Base-by-base conservation (phyloP, 2,888 invertebrate species). In the Torymus tubicola region DNA sequence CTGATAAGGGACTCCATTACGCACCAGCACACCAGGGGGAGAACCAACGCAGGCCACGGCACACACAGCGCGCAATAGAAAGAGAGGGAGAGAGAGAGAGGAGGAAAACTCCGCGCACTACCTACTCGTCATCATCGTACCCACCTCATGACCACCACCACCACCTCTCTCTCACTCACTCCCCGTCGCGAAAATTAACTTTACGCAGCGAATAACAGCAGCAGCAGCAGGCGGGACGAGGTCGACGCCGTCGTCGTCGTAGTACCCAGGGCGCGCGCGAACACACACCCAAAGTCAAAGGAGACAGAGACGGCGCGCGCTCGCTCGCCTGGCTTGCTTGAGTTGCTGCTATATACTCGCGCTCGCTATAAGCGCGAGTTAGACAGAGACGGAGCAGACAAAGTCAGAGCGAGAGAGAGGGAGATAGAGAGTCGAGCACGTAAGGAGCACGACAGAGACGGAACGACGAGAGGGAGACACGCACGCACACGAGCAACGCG, bases 211-310 rank as follows among this genome's bases (percentile, higher is more conserved):
- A 42, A 8, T 42, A 42, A 8, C 31, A 31, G 31, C 31, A 31
- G 42, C 42, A 42, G 42, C 31, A 3, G 31, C 8, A 42, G 42
- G 42, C 42, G 42, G 8, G 42, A 42, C 8, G 42, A 42, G 42
- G 42, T 42, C 42, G 8, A 42, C 42, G 42, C 8, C 42, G 42
- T 42, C 42, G 42, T 42, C 31, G 31, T 31, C 42, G 42, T 42
- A 5, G 42, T 42, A 65, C 58, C 53, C 61, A 55, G 52, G 63
- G 57, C 58, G n/a, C 58, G 14, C 42, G 4, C 42, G 58, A 65
- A 69, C 57, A 58, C 77, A 73, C 58, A 73, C 63, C 53, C 72
- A 73, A 73, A 76, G 76, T 67, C 55, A 80, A 65, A 67, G 67
- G 67, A 61, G 50, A 71, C 13, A 55, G 42, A 12, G 71, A 71